Base-by-base conservation (phyloP, 2,888 invertebrate species). In the Odontocolon sp. region DNA sequence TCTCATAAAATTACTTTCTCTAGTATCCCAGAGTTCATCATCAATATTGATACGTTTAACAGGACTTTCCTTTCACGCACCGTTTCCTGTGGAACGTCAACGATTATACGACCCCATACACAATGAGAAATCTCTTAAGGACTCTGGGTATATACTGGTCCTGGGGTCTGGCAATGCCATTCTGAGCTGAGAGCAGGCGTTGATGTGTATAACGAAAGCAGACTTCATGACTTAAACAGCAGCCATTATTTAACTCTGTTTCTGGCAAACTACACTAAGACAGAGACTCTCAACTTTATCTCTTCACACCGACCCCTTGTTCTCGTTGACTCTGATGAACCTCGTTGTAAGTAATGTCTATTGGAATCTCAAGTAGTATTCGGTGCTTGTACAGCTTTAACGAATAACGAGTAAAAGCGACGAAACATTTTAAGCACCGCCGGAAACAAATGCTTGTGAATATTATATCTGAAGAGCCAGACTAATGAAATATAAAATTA, bases 31-130 rank as follows among this genome's bases (percentile, higher is more conserved):
- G 14, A 8, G 42, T 42, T 42, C 31, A 38, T 40, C 72, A 67
- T 78, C 74, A 74, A 80, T 78, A 78, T 78, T 80, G 72, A 78
- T 80, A 69, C 56, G 38, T 54, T 52, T 63, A 78, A 80, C 78
- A 78, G 72, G 78, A 75, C 66, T 80, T 78, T 69, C 63, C 75
- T 72, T 73, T 80, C 66, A 76, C 72, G 67, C 59, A 33, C 59
- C 75, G 64, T 72, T 80, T 75, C 57, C 42, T 38, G 38, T 11
- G 36, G 36, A 64, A 59, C 28, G 52, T 36, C 38, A 64, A 36
- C 11, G 31, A 47, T 31, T 63, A 40, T 40, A 50, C 64, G 23
- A 59, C 59, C 50, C 16, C 36, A 45, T 21, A 66, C 40, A 26
- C 50, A 57, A 64, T 42, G 64, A 59, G 31, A 40, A 57, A 69